These are phyloP conservation scores for Noctua pronuba DNA, from an alignment of 2,888 invertebrate species.

Conservation along the genomic window DNA sequence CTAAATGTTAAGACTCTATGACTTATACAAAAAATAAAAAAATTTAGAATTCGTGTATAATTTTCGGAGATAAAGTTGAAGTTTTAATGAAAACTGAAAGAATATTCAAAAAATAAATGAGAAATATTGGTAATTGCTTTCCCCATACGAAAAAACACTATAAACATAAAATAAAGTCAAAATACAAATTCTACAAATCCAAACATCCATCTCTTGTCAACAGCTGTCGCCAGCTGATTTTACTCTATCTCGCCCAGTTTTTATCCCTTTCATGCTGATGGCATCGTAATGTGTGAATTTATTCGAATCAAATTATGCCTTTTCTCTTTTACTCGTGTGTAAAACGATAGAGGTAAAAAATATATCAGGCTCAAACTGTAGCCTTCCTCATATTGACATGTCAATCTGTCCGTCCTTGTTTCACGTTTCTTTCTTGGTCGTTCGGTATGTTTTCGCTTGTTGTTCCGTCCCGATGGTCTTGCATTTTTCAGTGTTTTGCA, in stretches of 20 bases:
- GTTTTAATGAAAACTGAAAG: no score
- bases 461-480: conserved; percentile 81
- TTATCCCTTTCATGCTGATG: conserved; percentile 65
- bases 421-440: conserved; percentile 60
- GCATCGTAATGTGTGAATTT: not conserved
- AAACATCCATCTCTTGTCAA: conserved; percentile 53
- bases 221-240: conserved; percentile 86
- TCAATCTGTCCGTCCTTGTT: conserved; percentile 63
- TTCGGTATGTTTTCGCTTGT: conserved; percentile 83
- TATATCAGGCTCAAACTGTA: conserved; percentile 55
- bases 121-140: not conserved
- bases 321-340: conserved; percentile 44
- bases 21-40: not conserved
- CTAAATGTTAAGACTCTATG: no score
- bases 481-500: conserved; percentile 81
- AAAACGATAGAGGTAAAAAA: conserved; percentile 49
- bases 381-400: conserved; percentile 27
- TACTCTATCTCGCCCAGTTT: conserved; percentile 70
- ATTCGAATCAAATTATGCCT: conserved; percentile 8
- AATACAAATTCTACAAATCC: not conserved
- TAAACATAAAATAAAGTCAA: not conserved
- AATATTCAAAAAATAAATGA: not conserved
- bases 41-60: not conserved
- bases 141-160: not conserved
- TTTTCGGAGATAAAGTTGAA: not conserved